Conservation (phyloP, 53 echinoderm and acorn worm genomes). For the Henricia sp. region DNA sequence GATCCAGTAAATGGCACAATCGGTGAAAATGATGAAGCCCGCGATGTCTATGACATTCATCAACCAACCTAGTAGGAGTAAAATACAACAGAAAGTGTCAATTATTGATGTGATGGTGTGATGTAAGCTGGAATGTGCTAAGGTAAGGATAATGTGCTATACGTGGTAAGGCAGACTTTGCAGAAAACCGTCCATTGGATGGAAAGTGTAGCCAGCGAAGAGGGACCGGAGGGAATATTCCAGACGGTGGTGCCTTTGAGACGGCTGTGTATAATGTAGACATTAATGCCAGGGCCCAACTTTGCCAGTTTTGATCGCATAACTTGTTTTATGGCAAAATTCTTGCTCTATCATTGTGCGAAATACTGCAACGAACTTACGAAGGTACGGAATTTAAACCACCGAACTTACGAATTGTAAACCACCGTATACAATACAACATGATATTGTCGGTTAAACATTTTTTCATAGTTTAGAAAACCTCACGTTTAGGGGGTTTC, state of each 20-base stretch:
- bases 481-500: neutral
- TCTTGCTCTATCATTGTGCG: conserved; percentile 74
- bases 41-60: conserved; percentile 2
- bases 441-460: neutral
- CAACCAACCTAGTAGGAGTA: conserved; percentile 18
- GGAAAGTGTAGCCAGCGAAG: conserved; percentile 97
- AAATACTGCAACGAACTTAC: conserved; percentile 70
- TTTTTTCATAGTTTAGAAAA: neutral
- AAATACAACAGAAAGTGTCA: neutral
- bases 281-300: conserved; percentile 82
- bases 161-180: conserved; percentile 96
- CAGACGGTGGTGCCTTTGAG: conserved; percentile 79
- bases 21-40: conserved; percentile 80
- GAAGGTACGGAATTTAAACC: conserved; percentile 50
- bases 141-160: conserved; percentile 80
- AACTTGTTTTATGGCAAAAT: neutral
- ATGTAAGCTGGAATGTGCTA: neutral
- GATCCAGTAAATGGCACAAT: conserved; percentile 88
- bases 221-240: conserved; percentile 42
- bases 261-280: conserved; percentile 77
- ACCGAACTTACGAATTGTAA: neutral
- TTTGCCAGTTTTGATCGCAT: conserved; percentile 92
- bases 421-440: too few species aligned
- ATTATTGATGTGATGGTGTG: neutral
- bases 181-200: conserved; percentile 91